A percentile compares a stretch with the other conserved stretches of the same genome.
These are phyloP conservation scores for Drosophila mayaguana DNA, from an alignment of 2,888 invertebrate genomes.

Conservation along the genomic window DNA sequence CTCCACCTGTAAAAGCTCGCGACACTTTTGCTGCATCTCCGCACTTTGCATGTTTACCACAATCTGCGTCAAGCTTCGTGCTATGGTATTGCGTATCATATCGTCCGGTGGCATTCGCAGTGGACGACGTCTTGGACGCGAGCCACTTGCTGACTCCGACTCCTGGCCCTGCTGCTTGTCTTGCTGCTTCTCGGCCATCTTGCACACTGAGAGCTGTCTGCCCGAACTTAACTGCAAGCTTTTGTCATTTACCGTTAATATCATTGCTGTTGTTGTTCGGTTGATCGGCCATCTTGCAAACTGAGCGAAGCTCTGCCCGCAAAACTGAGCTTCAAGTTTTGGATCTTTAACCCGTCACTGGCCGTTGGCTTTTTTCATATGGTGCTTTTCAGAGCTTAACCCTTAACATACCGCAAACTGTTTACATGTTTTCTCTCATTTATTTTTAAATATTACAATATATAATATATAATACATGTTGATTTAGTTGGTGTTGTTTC, in stretches of 20 bases:
- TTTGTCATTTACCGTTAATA: slow-evolving; percentile 16
- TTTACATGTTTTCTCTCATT: slow-evolving; percentile 27
- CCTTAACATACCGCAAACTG: neutral
- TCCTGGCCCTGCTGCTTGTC: neutral
- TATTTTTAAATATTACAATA: slow-evolving; percentile 59
- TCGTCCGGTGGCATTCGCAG: slow-evolving; percentile 57
- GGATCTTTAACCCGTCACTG: neutral
- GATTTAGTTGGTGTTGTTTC: slow-evolving; percentile 52
- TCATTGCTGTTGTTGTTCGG: neutral
- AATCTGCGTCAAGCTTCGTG: slow-evolving; percentile 66
- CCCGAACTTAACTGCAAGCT: neutral
- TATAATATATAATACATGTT: slow-evolving; percentile 74
- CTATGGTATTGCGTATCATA: slow-evolving; percentile 62
- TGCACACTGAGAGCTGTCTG: neutral
- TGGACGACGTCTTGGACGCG: slow-evolving; percentile 4
- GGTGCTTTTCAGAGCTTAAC: neutral
- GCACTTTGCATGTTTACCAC: slow-evolving; percentile 64
- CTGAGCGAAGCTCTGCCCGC: neutral
- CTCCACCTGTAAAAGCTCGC: slow-evolving; percentile 57
- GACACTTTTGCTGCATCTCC: slow-evolving; percentile 48
- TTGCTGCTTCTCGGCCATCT: slow-evolving; percentile 29
- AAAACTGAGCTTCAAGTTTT: slow-evolving; percentile 4
- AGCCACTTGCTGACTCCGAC: neutral
- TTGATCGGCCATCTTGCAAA: slow-evolving; percentile 1
- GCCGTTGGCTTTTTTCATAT: neutral